A percentile compares a stretch with the other conserved stretches of the same genome.
Conservation (phyloP, 2,888 invertebrate species). For the Aphrophora alni region DNA sequence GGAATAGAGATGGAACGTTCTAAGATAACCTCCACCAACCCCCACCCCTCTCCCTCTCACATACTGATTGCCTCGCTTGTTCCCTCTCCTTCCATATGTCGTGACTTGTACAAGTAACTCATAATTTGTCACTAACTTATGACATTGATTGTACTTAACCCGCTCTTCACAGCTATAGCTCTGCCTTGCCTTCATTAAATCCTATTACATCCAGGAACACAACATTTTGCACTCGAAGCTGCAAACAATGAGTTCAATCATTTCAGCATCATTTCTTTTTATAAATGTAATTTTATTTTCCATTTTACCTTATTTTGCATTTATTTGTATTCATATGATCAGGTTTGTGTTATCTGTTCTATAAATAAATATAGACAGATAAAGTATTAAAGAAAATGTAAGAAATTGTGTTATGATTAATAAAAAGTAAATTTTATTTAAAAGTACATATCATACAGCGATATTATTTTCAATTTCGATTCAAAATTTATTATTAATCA, state of each 20-base stretch:
- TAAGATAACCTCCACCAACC: neutral
- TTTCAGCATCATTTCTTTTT: neutral
- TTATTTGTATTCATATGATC: too few species aligned
- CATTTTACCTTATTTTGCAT: too few species aligned
- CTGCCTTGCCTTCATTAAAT: neutral
- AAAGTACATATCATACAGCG: too few species aligned
- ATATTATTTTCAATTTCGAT: too few species aligned
- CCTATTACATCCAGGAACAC: neutral
- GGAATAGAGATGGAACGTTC: constrained; percentile 12
- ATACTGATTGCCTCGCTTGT: constrained; percentile 6
- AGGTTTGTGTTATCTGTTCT: too few species aligned
- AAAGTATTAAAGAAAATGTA: too few species aligned
- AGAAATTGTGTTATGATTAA: too few species aligned
- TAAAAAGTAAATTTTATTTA: too few species aligned
- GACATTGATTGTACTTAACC: neutral
- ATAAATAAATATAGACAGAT: too few species aligned
- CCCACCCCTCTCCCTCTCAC: neutral
- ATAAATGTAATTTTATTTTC: neutral
- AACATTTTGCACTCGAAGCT: too few species aligned
- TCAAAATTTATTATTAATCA: too few species aligned
- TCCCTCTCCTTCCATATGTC: constrained; percentile 7
- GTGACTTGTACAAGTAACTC: neutral
- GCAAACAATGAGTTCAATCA: neutral
- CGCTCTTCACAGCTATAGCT: neutral
- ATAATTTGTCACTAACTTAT: neutral